phyloP scores from a whole-genome alignment of 2,113 vertebrate genomes.

The Scatophagus argus region DNA sequence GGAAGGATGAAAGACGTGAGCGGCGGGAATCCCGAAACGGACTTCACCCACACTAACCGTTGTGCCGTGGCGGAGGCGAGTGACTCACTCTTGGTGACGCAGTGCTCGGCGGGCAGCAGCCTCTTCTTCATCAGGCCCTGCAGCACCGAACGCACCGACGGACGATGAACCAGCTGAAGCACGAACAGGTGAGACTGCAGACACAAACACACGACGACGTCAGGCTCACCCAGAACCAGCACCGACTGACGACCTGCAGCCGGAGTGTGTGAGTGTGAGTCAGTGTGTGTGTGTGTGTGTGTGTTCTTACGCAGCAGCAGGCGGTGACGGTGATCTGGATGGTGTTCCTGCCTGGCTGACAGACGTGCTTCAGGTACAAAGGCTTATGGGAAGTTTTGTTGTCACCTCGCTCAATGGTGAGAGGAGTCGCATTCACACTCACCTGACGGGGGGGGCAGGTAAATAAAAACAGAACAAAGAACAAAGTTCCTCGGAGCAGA shows the following conservation, averaged over 20 bases:
- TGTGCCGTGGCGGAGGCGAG: neutral
- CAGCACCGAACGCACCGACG: slow-evolving; percentile 92
- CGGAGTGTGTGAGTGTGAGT: neutral
- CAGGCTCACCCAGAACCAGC: neutral
- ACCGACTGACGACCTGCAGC: neutral
- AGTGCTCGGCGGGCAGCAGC: slow-evolving; percentile 92
- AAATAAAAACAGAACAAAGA: neutral
- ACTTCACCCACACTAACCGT: too few relatives aligned
- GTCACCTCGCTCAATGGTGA: slow-evolving; percentile 93
- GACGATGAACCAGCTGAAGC: slow-evolving; percentile 94
- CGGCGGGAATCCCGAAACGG: too few relatives aligned
- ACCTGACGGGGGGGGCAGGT: slow-evolving; percentile 79
- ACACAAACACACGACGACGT: neutral
- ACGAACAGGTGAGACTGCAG: slow-evolving; percentile 94
- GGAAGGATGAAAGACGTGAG: too few relatives aligned
- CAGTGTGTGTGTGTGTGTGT: neutral
- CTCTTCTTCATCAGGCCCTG: slow-evolving; percentile 97
- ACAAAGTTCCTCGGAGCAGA: neutral
- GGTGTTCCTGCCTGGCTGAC: slow-evolving; percentile 94
- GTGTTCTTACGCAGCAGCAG: slow-evolving; percentile 91
- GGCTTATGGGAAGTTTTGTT: slow-evolving; percentile 97
- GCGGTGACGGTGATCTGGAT: slow-evolving; percentile 97
- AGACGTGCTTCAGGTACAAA: slow-evolving; percentile 93
- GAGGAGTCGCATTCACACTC: slow-evolving; percentile 93
- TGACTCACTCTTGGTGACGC: slow-evolving; percentile 93